A percentile compares a stretch with the other conserved stretches of the same genome.
Evolutionary conservation across 2,888 invertebrate species (phyloP).

Genomic region (Pyrgus malvae): DNA sequence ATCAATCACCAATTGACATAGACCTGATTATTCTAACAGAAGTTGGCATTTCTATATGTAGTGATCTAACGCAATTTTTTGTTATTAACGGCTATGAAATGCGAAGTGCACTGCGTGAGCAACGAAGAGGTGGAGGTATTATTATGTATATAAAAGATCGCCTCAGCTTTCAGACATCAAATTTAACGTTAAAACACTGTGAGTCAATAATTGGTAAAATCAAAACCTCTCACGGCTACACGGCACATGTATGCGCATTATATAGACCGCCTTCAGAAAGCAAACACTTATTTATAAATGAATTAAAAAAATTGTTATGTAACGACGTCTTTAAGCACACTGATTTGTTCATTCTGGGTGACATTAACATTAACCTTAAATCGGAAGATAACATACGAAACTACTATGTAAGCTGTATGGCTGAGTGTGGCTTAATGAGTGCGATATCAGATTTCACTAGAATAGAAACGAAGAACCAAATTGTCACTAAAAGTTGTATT

Average conservation of each 20-base stretch:
- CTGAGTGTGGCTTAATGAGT: slow-evolving; percentile 20
- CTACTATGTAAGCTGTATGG: slow-evolving; percentile 4
- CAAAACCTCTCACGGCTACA: neutral
- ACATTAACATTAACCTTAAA: slow-evolving; percentile 23
- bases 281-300: slow-evolving; percentile 24
- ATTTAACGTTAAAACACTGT: neutral
- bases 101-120: no score
- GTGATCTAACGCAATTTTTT: no score
- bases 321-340: neutral
- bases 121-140: no score
- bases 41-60: no score
- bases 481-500: slow-evolving; percentile 22
- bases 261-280: slow-evolving; percentile 11
- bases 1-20: no score
- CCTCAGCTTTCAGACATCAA: no score
- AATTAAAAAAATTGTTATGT: slow-evolving; percentile 12
- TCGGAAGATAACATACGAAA: neutral
- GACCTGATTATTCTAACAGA: no score
- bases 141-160: no score
- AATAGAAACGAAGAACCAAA: slow-evolving; percentile 7
- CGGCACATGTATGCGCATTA: neutral
- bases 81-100: no score
- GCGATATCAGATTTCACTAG: slow-evolving; percentile 25
- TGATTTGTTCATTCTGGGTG: slow-evolving; percentile 22
- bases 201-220: neutral